phyloP scores from a whole-genome alignment of 2,797 vertebrate genomes.

The Onychomys arenicola region DNA sequence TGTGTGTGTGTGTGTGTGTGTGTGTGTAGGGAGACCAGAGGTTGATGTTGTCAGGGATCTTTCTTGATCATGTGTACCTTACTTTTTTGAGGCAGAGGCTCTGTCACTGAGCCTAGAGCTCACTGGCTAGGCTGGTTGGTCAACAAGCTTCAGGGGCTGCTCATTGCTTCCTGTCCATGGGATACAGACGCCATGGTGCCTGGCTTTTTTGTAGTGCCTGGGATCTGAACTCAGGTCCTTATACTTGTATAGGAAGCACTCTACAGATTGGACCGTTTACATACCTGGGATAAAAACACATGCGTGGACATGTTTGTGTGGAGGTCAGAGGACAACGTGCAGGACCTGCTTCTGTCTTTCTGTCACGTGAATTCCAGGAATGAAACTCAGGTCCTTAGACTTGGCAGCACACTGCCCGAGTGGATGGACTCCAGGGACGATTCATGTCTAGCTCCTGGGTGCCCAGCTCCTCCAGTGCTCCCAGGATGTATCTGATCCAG shows the following conservation, averaged over 20 bases:
- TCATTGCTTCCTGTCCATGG: background rate
- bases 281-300: background rate
- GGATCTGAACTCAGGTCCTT: background rate
- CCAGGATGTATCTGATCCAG: background rate
- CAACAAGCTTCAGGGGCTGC: background rate
- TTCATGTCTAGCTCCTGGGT: background rate
- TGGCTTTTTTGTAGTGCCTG: background rate
- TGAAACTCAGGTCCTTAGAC: background rate
- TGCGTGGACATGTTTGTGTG: background rate
- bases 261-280: background rate
- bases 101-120: background rate
- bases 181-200: background rate
- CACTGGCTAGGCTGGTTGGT: background rate
- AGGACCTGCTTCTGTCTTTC: background rate
- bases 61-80: background rate
- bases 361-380: background rate
- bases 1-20: too few species aligned
- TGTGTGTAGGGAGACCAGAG: background rate
- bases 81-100: background rate
- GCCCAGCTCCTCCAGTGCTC: background rate
- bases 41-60: background rate
- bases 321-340: background rate
- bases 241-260: background rate
- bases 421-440: background rate
- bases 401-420: background rate